Conservation (phyloP, 2,888 invertebrate species). For the Acanthosepion esculentum region DNA sequence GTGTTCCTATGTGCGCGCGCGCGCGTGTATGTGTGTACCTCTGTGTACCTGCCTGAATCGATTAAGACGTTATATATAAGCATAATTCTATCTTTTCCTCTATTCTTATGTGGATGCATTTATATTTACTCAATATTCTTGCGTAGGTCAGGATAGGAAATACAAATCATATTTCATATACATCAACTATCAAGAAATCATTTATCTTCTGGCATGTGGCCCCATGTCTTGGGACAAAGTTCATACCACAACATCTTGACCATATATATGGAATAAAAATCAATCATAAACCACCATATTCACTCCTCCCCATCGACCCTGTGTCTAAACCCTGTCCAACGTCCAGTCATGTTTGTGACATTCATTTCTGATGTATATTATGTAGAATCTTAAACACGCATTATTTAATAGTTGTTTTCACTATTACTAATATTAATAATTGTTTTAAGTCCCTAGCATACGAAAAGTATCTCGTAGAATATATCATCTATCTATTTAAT, state of each 20-base stretch:
- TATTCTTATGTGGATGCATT: neutral
- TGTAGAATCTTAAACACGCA: too few relatives aligned
- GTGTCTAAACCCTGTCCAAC: neutral
- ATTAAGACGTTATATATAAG: too few relatives aligned
- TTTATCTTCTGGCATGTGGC: neutral
- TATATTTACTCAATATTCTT: neutral
- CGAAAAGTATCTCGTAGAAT: too few relatives aligned
- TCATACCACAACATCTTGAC: neutral
- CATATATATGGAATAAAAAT: neutral
- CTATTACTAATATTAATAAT: too few relatives aligned
- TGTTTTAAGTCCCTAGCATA: too few relatives aligned
- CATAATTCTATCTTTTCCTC: neutral
- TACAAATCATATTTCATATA: neutral
- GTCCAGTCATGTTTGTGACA: neutral
- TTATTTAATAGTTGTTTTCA: too few relatives aligned
- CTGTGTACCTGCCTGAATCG: too few relatives aligned
- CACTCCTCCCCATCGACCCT: neutral
- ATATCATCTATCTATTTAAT: too few relatives aligned
- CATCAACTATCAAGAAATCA: neutral
- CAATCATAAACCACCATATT: neutral
- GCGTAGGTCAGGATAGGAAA: neutral
- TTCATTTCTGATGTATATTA: neutral
- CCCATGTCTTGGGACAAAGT: neutral
- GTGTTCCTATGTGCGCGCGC: too few relatives aligned
- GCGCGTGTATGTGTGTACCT: too few relatives aligned